Evolutionary conservation across 2,888 invertebrate genomes (phyloP).

Genomic region (Ferdinandea cuprea): DNA sequence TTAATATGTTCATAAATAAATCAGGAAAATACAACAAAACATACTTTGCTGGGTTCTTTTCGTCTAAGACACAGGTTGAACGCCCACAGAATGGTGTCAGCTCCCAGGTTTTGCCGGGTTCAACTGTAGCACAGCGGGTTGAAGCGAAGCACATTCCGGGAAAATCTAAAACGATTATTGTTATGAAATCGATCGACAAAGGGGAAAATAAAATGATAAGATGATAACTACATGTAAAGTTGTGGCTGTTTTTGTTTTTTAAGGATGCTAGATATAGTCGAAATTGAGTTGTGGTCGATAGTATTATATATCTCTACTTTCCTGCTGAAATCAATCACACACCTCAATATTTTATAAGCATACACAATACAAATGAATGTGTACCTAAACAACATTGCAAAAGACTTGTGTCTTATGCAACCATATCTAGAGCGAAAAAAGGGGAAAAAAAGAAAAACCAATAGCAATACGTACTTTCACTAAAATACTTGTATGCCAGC

Average conservation of each 20-base stretch:
- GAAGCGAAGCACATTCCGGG: conserved; percentile 96
- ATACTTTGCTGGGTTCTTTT: conserved; percentile 87
- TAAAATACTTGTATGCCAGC: conserved; percentile 9
- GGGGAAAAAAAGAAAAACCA: not conserved
- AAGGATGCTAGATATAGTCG: too few relatives aligned
- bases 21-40: not conserved
- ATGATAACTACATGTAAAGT: too few relatives aligned
- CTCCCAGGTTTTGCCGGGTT: conserved; percentile 93
- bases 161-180: conserved; percentile 86
- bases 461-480: conserved; percentile 19
- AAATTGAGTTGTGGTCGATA: too few relatives aligned
- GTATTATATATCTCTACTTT: too few relatives aligned
- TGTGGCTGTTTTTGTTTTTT: too few relatives aligned
- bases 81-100: conserved; percentile 95
- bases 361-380: too few relatives aligned
- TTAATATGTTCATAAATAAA: not conserved
- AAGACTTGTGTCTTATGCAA: too few relatives aligned
- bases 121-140: conserved; percentile 93
- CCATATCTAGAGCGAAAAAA: not conserved
- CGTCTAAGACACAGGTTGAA: conserved; percentile 92
- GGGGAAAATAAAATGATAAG: not conserved
- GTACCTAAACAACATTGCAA: too few relatives aligned
- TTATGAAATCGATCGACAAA: not conserved
- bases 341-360: too few relatives aligned
- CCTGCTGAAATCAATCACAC: too few relatives aligned